Percentiles rank a stretch among this genome's conserved stretches.
These are phyloP conservation scores for Empis livida DNA, from an alignment of 2,888 invertebrate genomes.

Conservation along the genomic window DNA sequence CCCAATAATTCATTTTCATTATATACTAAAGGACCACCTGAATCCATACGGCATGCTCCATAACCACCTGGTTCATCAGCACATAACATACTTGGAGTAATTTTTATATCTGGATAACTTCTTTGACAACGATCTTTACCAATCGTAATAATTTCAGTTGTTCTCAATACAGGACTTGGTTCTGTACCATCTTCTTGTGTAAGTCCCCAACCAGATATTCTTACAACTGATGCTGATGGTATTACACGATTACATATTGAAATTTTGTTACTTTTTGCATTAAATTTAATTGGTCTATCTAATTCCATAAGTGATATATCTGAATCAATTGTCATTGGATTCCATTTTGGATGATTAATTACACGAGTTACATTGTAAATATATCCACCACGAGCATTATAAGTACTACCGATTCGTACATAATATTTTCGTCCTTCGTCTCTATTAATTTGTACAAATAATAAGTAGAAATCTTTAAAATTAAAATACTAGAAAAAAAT, in stretches of 20 bases:
- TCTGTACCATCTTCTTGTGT: neutral
- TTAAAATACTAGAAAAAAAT: neutral
- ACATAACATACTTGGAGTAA: neutral
- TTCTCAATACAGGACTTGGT: neutral
- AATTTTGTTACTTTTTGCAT: neutral
- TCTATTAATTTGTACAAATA: neutral
- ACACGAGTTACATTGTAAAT: constrained; percentile 1
- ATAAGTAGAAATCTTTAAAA: too few species aligned
- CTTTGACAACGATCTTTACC: neutral
- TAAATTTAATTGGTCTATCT: neutral
- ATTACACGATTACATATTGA: neutral
- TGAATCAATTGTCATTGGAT: neutral
- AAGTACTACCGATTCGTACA: neutral
- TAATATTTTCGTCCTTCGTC: neutral
- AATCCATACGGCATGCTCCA: neutral
- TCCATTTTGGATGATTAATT: neutral
- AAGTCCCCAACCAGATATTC: neutral
- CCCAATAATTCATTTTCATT: constrained; percentile 22
- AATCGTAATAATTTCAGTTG: neutral
- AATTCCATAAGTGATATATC: neutral
- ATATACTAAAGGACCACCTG: neutral
- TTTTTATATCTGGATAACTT: neutral
- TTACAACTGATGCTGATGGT: too few species aligned
- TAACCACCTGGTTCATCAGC: neutral
- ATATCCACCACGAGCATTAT: neutral